Base-by-base conservation (phyloP, 2,888 invertebrate genomes). In the Hydroisotoma schaefferi region DNA sequence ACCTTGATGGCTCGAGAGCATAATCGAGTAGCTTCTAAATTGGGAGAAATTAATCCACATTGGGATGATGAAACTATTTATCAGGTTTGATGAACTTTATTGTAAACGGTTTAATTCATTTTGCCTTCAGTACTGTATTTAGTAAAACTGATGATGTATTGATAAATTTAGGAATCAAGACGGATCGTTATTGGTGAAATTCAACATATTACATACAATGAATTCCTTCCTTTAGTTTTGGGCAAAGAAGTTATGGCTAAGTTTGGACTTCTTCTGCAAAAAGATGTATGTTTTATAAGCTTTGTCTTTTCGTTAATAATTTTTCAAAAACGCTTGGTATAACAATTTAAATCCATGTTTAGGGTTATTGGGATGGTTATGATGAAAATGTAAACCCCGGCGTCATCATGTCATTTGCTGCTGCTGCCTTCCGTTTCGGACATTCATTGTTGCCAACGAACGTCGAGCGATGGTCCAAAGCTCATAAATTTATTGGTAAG, bases 1-100 rank as follows among this genome's bases (percentile, higher is more conserved):
- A 92, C 92, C 0, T 77, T 93, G 33, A 86, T 91, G 87, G 90
- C 93, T 0, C 81, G 93, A 60, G 91, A 94, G 75, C 94, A 95
- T 77, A 95, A 95, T 78, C 81, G 90, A 61, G 78, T 91, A 0
- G 93, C 94, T 0, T 83, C 82, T 54, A 86, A 80, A 5, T 78
- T 95, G 38, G 83, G 86, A 0, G 83, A 83, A 52, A 83, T 94
- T 4, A 94, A 94, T 78, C 90, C 90, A 0, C 91, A 90, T 76
- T 94, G 93, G 94, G 90, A 92, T 74, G 94, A 94, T 74, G 94
- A 94, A 78, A 92, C 87, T 0, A 77, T 93, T 0, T 94, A 87
- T 81, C 93, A 93, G 76, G 81, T 81, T 22, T 23, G 23, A 20
- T n/a, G n/a, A n/a, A 40, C 20, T 40, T 40, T 10, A 33, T 15